Evolutionary conservation across 1,140 invertebrate species (phyloP).

Genomic region (Paracyclopina nana): DNA sequence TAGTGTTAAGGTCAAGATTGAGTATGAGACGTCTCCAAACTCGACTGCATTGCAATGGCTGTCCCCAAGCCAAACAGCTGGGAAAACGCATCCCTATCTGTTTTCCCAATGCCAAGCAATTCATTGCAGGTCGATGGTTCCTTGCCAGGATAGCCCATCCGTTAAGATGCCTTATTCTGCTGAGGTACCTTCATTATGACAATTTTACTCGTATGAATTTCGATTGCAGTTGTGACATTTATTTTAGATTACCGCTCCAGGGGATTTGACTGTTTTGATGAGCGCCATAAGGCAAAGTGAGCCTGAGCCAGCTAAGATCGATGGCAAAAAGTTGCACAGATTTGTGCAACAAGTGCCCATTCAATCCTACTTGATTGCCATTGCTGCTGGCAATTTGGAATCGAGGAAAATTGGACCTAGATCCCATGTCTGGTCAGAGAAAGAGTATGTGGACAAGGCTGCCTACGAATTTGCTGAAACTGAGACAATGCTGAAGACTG

Average conservation of each 20-base stretch:
- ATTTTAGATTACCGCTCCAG: slow-evolving; percentile 57
- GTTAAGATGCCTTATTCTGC: slow-evolving; percentile 23
- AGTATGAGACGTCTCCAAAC: slow-evolving; percentile 48
- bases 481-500: slow-evolving; percentile 56
- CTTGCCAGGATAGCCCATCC: slow-evolving; percentile 80
- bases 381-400: slow-evolving; percentile 64
- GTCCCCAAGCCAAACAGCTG: slow-evolving; percentile 58
- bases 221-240: not conserved
- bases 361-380: slow-evolving; percentile 46
- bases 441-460: slow-evolving; percentile 55
- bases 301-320: slow-evolving; percentile 20
- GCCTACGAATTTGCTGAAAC: slow-evolving; percentile 68
- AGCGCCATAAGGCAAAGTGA: slow-evolving; percentile 47
- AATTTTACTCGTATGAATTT: not conserved
- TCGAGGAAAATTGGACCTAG: slow-evolving; percentile 50
- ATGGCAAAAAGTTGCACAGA: slow-evolving; percentile 28
- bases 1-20: slow-evolving; percentile 38
- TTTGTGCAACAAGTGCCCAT: slow-evolving; percentile 58
- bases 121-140: slow-evolving; percentile 62
- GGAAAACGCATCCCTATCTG: slow-evolving; percentile 64
- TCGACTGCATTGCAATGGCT: slow-evolving; percentile 77
- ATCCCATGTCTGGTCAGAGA: slow-evolving; percentile 70
- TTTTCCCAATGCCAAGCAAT: slow-evolving; percentile 86
- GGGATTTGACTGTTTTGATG: slow-evolving; percentile 62
- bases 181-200: not conserved